These are phyloP conservation scores for Gari tellinella DNA, from an alignment of 2,888 invertebrate species.

Conservation along the genomic window DNA sequence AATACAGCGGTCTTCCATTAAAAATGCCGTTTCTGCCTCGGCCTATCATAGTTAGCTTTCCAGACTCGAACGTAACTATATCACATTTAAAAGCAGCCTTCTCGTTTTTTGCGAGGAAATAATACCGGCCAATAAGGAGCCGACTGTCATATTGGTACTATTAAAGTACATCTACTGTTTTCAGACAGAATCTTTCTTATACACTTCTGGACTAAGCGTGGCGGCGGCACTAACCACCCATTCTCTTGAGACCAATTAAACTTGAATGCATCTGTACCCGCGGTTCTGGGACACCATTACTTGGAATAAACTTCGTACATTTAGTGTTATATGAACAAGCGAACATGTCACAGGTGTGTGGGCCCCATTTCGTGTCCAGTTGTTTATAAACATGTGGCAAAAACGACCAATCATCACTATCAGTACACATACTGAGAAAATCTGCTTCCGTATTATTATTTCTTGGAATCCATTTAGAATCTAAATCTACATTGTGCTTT, in stretches of 20 bases:
- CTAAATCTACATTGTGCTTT: not conserved
- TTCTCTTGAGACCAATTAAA: too few species aligned
- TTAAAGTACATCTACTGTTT: slow-evolving; percentile 24
- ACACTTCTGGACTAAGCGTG: slow-evolving; percentile 24
- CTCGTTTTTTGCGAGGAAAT: too few species aligned
- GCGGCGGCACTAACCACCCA: slow-evolving; percentile 58
- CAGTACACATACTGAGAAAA: slow-evolving; percentile 20
- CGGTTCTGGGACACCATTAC: slow-evolving; percentile 38
- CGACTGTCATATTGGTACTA: too few species aligned
- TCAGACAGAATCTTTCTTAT: slow-evolving; percentile 30
- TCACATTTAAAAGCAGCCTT: too few species aligned
- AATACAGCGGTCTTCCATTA: too few species aligned
- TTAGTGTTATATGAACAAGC: slow-evolving; percentile 50
- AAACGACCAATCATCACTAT: too few species aligned
- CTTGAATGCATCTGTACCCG: slow-evolving; percentile 44
- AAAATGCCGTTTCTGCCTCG: too few species aligned
- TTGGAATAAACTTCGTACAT: slow-evolving; percentile 46
- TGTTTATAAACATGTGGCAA: not conserved
- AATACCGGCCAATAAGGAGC: too few species aligned
- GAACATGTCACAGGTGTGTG: slow-evolving; percentile 32
- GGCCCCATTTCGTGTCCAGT: slow-evolving; percentile 13
- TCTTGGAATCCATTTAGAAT: slow-evolving; percentile 29
- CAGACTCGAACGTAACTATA: too few species aligned
- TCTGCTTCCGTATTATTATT: slow-evolving; percentile 17
- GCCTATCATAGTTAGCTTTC: slow-evolving; percentile 14